A percentile compares a stretch with the other conserved stretches of the same genome.
phyloP scores from a whole-genome alignment of 2,888 invertebrate genomes.

The Auanema sp. region DNA sequence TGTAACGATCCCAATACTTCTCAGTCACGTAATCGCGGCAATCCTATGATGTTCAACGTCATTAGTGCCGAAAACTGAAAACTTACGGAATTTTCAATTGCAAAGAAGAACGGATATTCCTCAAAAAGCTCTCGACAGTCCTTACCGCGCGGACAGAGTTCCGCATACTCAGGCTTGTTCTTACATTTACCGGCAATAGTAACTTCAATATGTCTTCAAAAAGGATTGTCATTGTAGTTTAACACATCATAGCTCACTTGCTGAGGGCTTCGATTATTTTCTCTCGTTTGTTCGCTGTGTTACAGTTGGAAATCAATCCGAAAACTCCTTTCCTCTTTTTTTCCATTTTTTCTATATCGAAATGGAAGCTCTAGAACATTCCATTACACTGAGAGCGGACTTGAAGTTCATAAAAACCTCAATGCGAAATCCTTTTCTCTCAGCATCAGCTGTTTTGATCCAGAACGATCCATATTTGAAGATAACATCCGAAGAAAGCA shows the following conservation, averaged over 20 bases:
- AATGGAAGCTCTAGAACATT: constrained; percentile 30
- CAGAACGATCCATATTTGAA: constrained; percentile 65
- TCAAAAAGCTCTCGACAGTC: constrained; percentile 36
- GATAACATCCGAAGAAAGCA: constrained; percentile 67
- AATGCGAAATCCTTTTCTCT: constrained; percentile 34
- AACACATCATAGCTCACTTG: constrained; percentile 33
- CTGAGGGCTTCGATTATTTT: constrained; percentile 42
- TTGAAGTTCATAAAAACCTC: background rate
- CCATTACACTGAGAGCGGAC: background rate
- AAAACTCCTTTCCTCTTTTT: constrained; percentile 50
- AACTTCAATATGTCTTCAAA: constrained; percentile 53
- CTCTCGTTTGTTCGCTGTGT: constrained; percentile 47
- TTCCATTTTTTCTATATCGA: constrained; percentile 27
- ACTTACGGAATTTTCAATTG: constrained; percentile 53
- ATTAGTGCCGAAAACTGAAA: background rate
- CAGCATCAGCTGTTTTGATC: constrained; percentile 42
- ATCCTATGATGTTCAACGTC: constrained; percentile 18
- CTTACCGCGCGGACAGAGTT: constrained; percentile 38
- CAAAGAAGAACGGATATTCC: constrained; percentile 56
- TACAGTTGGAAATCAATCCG: constrained; percentile 62
- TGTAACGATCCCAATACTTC: constrained; percentile 51
- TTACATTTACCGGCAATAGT: constrained; percentile 57
- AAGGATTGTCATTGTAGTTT: constrained; percentile 11
- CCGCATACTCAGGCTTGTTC: constrained; percentile 15
- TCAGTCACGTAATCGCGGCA: constrained; percentile 62